Evolutionary conservation across 2,797 vertebrate species (phyloP), one percentile per base, ranked within the genome.

Genomic region (Microchirus variegatus): DNA sequence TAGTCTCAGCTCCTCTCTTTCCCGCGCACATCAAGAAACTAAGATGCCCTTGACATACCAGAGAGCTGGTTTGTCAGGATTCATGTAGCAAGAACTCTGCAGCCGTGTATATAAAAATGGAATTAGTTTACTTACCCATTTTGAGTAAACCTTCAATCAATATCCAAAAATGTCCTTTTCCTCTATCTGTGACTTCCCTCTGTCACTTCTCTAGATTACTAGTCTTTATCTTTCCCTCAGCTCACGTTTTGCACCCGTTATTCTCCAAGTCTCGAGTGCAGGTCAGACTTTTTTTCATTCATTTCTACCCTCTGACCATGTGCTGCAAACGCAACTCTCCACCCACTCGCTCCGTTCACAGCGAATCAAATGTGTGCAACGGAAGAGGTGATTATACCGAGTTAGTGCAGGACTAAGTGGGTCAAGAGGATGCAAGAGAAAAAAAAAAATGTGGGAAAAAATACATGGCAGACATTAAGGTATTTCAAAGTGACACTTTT

Each of bases 91-190:
- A 31, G 31, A 56, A 14, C 8, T 47, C n/a, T 40, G 4, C 5
- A 48, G 0, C 19, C 8, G 16, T 38, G 15, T 19, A 7, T 7
- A 60, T 44, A 56, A 61, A 69, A 16, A 63, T 52, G 22, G 18
- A 1, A 40, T 52, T 31, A 2, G 2, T 52, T 18, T 22, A 76
- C 87, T 83, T 67, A 90, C 87, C 80, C 47, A 56, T 73, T 51
- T 56, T 68, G 10, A 52, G 11, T 1, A 59, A 59, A 50, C 35
- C 9, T 14, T 79, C 47, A 16, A 66, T 53, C 61, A 38, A 13
- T 10, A 12, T 46, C 16, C 3, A n/a, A 47, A 48, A 37, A 49
- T 9, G 9, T 55, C 50, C 43, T 63, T 14, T 10, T 40, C 38
- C 3, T 59, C 11, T 17, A 3, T n/a, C 16, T 1, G 12, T 53